A percentile compares a stretch with the other conserved stretches of the same genome.
Evolutionary conservation across 2,888 invertebrate genomes (phyloP).

Genomic region (Sminthurinus aureus): DNA sequence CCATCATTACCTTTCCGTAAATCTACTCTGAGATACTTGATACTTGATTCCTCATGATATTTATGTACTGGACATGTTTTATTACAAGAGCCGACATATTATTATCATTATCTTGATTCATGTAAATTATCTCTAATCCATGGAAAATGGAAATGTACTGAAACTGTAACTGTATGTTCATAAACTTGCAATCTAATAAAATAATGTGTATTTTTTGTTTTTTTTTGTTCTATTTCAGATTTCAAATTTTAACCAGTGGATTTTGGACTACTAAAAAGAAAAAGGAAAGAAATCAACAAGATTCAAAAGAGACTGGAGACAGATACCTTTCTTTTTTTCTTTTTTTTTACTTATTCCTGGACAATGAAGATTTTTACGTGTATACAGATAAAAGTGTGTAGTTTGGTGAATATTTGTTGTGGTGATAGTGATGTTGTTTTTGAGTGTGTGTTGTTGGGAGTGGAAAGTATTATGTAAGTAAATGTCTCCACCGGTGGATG

Average conservation of each 20-base stretch:
- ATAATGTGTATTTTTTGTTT: too few species aligned
- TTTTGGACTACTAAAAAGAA: too few species aligned
- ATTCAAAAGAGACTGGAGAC: not conserved
- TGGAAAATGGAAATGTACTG: too few species aligned
- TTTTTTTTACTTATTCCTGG: not conserved
- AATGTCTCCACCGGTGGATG: conserved; percentile 5
- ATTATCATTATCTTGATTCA: too few species aligned
- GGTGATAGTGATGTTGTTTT: not conserved
- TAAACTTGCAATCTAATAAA: too few species aligned
- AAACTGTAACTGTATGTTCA: too few species aligned
- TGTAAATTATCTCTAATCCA: too few species aligned
- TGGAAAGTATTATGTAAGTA: not conserved
- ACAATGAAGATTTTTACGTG: not conserved
- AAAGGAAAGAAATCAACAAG: too few species aligned
- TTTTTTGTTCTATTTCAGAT: too few species aligned
- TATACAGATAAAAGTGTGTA: too few species aligned
- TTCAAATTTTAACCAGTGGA: too few species aligned
- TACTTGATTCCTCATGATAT: not conserved
- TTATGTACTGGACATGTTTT: not conserved
- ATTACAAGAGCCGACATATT: too few species aligned
- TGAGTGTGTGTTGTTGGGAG: not conserved
- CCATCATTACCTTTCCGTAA: not conserved
- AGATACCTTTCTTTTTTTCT: not conserved
- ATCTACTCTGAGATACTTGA: not conserved
- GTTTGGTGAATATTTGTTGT: not conserved